Base-by-base conservation (phyloP, 35 echinoderm and acorn worm species). In the Apostichopus californicus region DNA sequence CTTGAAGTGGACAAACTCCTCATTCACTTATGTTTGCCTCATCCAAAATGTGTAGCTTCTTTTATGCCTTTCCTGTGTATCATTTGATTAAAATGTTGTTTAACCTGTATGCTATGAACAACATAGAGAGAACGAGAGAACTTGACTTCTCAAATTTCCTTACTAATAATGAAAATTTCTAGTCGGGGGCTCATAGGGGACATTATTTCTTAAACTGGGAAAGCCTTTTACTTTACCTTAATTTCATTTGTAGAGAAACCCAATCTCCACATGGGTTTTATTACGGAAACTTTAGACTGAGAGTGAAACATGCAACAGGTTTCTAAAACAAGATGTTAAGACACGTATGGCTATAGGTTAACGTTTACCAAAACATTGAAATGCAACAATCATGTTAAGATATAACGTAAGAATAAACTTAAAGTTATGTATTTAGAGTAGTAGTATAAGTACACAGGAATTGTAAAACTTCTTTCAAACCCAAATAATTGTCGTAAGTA, bases 91-190 rank as follows among this genome's bases (percentile, higher is more conserved):
- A 8, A 61, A 61, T 61, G 58, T 61, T 61, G 58, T 12, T 61
- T 61, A 9, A 75, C 71, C 71, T 75, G 6, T 18, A 75, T 20
- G 15, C 6, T 75, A 2, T 75, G n/a, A 75, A 18, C 15, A 7
- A n/a, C 15, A 3, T 46, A 46, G 34, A 4, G 34, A 46, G 34
- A 46, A 46, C 34, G 34, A 75, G 71, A 75, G 17, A 75, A 14
- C 20, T 22, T 75, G 71, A 22, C 71, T 75, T 75, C 71, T 75
- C 71, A 22, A n/a, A 75, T 75, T 75, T 75, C 71, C 17, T 75
- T 75, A 75, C 71, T 75, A 18, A 75, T 75, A 75, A 75, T 75
- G 71, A 75, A 75, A 75, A 75, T 75, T 75, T 22, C 71, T 75
- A 18, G 21, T 75, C 71, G 17, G 21, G 71, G 71, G 71, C 71